Base-by-base conservation (phyloP, 2,888 invertebrate species). In the Lycaena phlaeas region DNA sequence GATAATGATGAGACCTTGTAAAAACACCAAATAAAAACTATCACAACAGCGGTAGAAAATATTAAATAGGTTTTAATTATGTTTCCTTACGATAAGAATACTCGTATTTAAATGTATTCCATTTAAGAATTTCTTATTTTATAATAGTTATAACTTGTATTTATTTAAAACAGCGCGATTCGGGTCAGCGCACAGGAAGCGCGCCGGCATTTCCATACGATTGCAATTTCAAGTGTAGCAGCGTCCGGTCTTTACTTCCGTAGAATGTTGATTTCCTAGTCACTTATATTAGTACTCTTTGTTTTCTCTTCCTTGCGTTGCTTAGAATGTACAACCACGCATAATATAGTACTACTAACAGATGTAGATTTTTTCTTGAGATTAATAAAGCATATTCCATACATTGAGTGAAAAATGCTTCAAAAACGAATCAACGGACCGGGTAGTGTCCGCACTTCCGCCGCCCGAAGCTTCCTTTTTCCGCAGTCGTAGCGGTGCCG, bases 151-250 rank as follows among this genome's bases (percentile, higher is more conserved):
- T n/a, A 7, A 30, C 14, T 22, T 34, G 25, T 18, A 10, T 40
- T 9, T 25, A 26, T 39, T 29, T 26, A 12, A 29, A 30, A 47
- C 29, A 31, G 30, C 41, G 25, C 47, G 41, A 57, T 57, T 48
- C 57, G 51, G 55, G 54, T 57, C 59, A 59, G 48, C 51, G 53
- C 53, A 54, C 67, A 68, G 70, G 72, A 75, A 69, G 61, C 31
- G 26, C 59, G 56, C 57, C 51, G 54, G 54, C 53, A 71, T 74
- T 75, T 73, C 66, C 70, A 75, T 69, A 65, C 57, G 59, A 61
- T 66, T 70, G 62, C 67, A 68, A 70, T 73, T 66, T 66, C 60
- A 67, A 71, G 68, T 71, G 59, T 61, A 54, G 48, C 54, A 54
- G 56, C 60, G 60, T 73, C 69, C 74, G 68, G 63, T 57, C 59